These are phyloP conservation scores for Eupithecia pulchellata DNA, from an alignment of 2,888 invertebrate genomes.

Conservation along the genomic window DNA sequence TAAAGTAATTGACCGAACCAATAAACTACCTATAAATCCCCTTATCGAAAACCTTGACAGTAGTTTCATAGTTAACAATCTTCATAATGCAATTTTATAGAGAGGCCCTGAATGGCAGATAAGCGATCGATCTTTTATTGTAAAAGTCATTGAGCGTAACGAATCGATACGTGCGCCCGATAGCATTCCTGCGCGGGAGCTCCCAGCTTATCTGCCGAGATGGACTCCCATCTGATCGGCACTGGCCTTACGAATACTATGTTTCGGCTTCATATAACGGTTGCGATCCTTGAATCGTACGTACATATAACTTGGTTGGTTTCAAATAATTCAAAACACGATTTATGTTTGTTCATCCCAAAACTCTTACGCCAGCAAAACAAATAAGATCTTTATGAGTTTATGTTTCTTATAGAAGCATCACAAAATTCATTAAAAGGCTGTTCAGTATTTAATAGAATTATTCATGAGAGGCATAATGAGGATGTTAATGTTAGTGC, in stretches of 20 bases:
- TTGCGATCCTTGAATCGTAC: slow-evolving; percentile 11
- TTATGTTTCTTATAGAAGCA: slow-evolving; percentile 29
- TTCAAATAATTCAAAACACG: neutral
- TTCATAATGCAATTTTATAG: slow-evolving; percentile 44
- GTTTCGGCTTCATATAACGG: slow-evolving; percentile 50
- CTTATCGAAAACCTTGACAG: slow-evolving; percentile 41
- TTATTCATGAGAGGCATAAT: slow-evolving; percentile 77
- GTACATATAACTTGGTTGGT: neutral
- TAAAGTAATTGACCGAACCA: slow-evolving; percentile 57
- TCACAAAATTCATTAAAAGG: slow-evolving; percentile 42
- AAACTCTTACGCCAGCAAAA: neutral
- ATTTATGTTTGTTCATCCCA: neutral
- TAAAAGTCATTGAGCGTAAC: slow-evolving; percentile 52
- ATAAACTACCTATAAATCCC: slow-evolving; percentile 32
- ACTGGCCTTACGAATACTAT: slow-evolving; percentile 50
- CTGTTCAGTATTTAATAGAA: slow-evolving; percentile 61
- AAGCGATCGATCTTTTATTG: slow-evolving; percentile 46
- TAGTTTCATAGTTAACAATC: slow-evolving; percentile 44
- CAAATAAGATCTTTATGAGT: slow-evolving; percentile 2
- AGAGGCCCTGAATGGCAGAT: slow-evolving; percentile 39
- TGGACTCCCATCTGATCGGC: slow-evolving; percentile 53
- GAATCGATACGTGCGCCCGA: slow-evolving; percentile 59
- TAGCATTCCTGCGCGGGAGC: slow-evolving; percentile 65
- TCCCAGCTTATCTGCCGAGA: slow-evolving; percentile 54
- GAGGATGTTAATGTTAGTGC: slow-evolving; percentile 72